Base-by-base conservation (phyloP, 2,888 invertebrate species). In the Aradus depressus region DNA sequence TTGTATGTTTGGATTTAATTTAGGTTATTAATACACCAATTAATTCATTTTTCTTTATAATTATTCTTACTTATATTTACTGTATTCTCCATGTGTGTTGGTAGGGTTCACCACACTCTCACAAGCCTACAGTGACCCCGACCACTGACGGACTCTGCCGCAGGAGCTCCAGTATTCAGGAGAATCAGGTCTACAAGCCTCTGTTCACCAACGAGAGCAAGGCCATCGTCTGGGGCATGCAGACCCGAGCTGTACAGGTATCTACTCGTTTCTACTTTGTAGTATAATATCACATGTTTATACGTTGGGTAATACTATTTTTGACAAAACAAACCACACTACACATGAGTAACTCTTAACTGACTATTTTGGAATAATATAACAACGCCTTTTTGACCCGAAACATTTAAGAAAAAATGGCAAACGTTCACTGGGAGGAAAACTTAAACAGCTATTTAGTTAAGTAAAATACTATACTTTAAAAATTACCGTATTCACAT, bases 201-300 rank as follows among this genome's bases (percentile, higher is more conserved):
- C 74, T 92, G 56, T 92, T 95, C 72, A 78, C 76, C n/a, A 78
- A 77, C 58, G 74, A 77, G 54, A 96, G 95, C 10, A 89, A 87
- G 66, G 82, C 95, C 8, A 92, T 98, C 64, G 84, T 98, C 18
- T 98, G 97, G 97, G 98, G 98, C 56, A 96, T 98, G 92, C 98
- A 98, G 72, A 87, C 86, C 39, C 74, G 95, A 54, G 97, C 98
- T 19, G 92, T 98, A 6, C 95, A 89, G 63, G 65, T 67, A 55
- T 53, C 55, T 50, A n/a, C 28, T n/a, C n/a, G n/a, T 21, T 18
- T 37, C 3, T 21, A 21, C 23, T 2, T 38, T 6, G 2, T 16
- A 26, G 1, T 23, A 21, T 38, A n/a, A 19, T 38, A 38, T 16
- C 21, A 38, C 8, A 16, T 14, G 3, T 4, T 3, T 38, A 16